phyloP scores from a whole-genome alignment of 2,113 vertebrate species.

The Heteronetta atricapilla region DNA sequence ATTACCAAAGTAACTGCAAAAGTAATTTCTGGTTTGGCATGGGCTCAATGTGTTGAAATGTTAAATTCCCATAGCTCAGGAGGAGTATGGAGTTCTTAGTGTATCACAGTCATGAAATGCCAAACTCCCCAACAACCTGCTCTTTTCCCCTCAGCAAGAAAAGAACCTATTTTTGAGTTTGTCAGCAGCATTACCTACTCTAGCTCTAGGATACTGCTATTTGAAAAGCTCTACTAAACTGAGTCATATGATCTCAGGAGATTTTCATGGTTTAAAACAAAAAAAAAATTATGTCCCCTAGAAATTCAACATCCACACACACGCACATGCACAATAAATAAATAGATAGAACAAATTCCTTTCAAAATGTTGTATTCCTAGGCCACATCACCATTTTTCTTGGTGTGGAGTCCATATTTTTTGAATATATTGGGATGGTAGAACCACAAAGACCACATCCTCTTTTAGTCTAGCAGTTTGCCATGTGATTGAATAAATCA shows the following conservation, averaged over 20 bases:
- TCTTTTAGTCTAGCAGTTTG: background rate
- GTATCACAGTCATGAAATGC: background rate
- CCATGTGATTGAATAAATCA: background rate
- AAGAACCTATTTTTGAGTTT: background rate
- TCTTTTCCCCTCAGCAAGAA: background rate
- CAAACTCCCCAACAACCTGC: background rate
- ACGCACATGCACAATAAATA: too few relatives aligned
- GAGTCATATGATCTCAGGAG: background rate
- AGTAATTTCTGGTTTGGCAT: background rate
- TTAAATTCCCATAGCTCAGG: background rate
- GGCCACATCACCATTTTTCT: background rate
- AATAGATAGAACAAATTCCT: background rate
- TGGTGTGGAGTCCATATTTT: background rate
- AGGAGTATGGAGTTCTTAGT: background rate
- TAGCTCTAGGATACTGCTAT: background rate
- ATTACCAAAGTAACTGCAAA: background rate
- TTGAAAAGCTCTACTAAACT: background rate
- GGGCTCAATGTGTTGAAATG: background rate
- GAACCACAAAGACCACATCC: background rate
- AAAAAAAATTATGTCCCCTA: background rate
- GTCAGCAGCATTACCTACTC: background rate
- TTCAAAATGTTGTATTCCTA: background rate
- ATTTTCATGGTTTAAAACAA: background rate
- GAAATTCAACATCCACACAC: background rate
- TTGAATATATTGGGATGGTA: background rate